These are phyloP conservation scores for Eulemur mongoz DNA, from an alignment of 2,797 vertebrate species.

Conservation along the genomic window DNA sequence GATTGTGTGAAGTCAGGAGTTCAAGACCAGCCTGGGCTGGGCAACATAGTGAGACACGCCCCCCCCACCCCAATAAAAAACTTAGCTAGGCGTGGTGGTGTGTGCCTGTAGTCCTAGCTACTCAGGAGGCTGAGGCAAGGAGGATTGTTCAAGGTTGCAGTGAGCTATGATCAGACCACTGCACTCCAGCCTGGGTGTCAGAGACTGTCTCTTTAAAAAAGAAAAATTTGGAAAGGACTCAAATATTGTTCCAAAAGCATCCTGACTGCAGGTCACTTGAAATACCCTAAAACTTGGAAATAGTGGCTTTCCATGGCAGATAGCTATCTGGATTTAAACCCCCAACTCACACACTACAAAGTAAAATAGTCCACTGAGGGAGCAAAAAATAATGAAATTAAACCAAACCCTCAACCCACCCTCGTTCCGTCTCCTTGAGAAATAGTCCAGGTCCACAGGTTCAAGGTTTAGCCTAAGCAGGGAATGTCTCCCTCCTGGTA, in stretches of 20 bases:
- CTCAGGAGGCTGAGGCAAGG: neutral
- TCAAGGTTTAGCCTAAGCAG: conserved; percentile 20
- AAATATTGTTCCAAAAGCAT: neutral
- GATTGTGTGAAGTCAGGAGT: neutral
- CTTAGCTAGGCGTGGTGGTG: neutral
- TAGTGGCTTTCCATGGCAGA: neutral
- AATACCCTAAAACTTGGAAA: neutral
- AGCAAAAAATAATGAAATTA: conserved; percentile 22
- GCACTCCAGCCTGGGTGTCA: neutral
- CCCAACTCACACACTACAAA: neutral
- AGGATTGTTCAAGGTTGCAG: neutral
- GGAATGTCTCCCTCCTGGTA: neutral
- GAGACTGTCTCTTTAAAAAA: neutral
- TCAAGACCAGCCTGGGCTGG: neutral
- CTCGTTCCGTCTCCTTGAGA: neutral
- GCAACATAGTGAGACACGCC: neutral
- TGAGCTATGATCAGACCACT: neutral
- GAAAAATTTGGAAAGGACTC: neutral
- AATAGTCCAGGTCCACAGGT: conserved; percentile 8
- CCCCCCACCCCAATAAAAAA: neutral
- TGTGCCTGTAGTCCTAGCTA: neutral
- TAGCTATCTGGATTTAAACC: neutral
- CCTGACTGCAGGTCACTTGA: neutral
- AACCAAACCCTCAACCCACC: neutral
- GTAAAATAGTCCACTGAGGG: conserved; percentile 8